phyloP scores from a whole-genome alignment of 2,797 vertebrate genomes.

The Prionace glauca region DNA sequence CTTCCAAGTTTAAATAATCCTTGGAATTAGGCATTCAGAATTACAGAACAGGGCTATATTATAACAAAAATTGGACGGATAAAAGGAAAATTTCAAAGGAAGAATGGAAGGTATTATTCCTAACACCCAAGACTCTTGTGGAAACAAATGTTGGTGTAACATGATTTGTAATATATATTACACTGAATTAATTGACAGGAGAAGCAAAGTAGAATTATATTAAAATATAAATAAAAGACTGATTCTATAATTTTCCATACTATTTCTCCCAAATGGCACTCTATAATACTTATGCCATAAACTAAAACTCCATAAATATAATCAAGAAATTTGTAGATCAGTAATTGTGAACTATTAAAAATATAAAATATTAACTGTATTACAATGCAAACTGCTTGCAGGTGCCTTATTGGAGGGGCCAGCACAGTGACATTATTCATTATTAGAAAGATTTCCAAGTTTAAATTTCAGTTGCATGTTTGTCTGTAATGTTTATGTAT shows the following conservation, averaged over 20 bases:
- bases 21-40: not conserved
- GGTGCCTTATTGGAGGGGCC: not conserved
- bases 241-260: not conserved
- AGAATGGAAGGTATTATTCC: not conserved
- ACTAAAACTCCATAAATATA: not conserved
- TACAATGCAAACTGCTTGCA: not conserved
- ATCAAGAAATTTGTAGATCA: not conserved
- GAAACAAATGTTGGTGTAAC: not conserved
- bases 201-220: not conserved
- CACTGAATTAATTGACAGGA: not conserved
- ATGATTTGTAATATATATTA: not conserved
- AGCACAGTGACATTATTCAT: not conserved
- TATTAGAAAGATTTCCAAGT: not conserved
- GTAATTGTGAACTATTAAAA: not conserved
- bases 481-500: not conserved
- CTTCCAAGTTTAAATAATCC: not conserved
- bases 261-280: not conserved
- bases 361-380: not conserved
- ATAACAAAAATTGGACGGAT: not conserved
- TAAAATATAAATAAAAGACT: not conserved
- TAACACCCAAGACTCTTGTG: not conserved
- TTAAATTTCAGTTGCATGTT: not conserved
- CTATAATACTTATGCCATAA: not conserved
- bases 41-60: not conserved
- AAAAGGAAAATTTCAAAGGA: not conserved